These are phyloP conservation scores for Chanos chanos DNA, from an alignment of 2,797 vertebrate species.

Conservation along the genomic window DNA sequence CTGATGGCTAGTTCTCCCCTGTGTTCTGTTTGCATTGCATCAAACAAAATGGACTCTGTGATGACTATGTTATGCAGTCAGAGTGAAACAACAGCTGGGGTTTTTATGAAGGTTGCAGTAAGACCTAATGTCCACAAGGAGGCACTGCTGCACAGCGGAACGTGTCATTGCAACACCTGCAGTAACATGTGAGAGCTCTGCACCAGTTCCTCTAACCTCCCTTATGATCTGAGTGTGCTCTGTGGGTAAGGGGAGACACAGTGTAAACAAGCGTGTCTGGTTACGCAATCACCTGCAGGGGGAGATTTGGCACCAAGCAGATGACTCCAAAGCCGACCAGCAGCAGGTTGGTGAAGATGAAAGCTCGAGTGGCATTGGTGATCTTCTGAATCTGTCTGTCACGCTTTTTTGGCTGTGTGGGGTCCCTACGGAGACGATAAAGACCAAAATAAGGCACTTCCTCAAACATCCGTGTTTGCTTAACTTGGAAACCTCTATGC, in stretches of 20 bases:
- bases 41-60: conserved; percentile 14
- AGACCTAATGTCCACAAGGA: conserved; percentile 45
- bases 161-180: conserved; percentile 17
- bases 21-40: no score
- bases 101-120: conserved; percentile 30
- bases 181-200: conserved; percentile 40
- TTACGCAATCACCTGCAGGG: conserved; percentile 83
- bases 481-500: no score
- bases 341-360: conserved; percentile 91
- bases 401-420: conserved; percentile 78
- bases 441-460: background rate
- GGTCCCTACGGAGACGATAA: conserved; percentile 64
- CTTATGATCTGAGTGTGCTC: background rate
- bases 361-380: conserved; percentile 88
- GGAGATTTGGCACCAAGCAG: conserved; percentile 84
- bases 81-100: background rate
- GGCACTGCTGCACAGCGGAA: conserved; percentile 33
- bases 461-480: no score
- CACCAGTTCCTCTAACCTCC: conserved; percentile 33
- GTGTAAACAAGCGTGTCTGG: conserved; percentile 70
- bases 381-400: conserved; percentile 92
- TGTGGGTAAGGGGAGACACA: conserved; percentile 57
- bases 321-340: conserved; percentile 90
- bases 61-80: conserved; percentile 26
- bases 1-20: background rate